Base-by-base conservation (phyloP, 2,113 vertebrate genomes). In the Apus apus region DNA sequence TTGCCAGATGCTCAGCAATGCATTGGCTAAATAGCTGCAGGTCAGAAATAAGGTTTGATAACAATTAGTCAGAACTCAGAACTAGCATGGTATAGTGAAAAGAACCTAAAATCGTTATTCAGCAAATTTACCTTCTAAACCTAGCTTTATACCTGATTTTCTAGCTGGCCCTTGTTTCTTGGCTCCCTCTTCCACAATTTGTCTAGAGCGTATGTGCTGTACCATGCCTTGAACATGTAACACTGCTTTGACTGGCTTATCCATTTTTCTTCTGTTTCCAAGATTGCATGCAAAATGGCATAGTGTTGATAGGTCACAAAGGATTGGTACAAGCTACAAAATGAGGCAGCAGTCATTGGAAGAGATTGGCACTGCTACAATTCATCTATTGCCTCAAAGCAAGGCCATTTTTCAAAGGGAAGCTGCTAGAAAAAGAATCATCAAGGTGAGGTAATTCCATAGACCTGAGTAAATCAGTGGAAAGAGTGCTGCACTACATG, bases 381-480 rank as follows among this genome's bases (percentile, higher is more conserved):
- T 0, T 43, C 26, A 75, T 32, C 58, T 85, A 48, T 15, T 82
- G 38, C 46, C 40, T 4, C 0, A 89, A 77, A 51, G 43, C 23
- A 70, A 60, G 13, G n/a, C 43, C 15, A 66, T 61, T 73, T 87
- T 71, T 91, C 66, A 92, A 92, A 87, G 23, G 73, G 75, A 95
- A 94, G 85, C 53, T 67, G 57, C 60, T 77, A 36, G 15, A 94
- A 77, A 74, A 92, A 91, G 77, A 87, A 77, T 48, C 74, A 77
- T 86, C 81, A 94, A 83, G 81, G 64, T 87, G 77, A 93, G 56
- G 64, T 85, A 86, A 96, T 83, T 91, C 81, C 75, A 87, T 40
- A 79, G 60, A 23, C 74, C 77, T 91, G 92, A 92, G 94, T 91
- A 94, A 91, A 34, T 56, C 74, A 89, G 56, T 83, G 89, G 92